Evolutionary conservation across 1,140 invertebrate genomes (phyloP).

Genomic region (Drosophila ercepeae): DNA sequence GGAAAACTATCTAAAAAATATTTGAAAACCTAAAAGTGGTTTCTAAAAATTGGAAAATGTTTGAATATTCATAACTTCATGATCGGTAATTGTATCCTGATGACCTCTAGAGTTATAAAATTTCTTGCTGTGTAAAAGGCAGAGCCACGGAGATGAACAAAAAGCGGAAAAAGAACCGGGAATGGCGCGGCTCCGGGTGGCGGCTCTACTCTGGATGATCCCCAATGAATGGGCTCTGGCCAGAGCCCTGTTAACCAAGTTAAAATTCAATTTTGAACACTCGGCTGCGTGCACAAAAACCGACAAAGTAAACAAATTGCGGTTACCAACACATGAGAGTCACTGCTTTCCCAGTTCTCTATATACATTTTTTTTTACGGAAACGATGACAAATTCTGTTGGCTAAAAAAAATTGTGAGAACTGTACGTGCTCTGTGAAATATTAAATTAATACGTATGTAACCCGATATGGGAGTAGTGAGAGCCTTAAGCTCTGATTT

Average conservation of each 20-base stretch:
- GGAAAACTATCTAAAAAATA: slow-evolving; percentile 1
- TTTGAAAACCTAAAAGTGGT: not conserved
- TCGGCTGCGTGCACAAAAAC: slow-evolving; percentile 72
- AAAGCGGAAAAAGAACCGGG: slow-evolving; percentile 35
- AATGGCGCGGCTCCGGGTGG: slow-evolving; percentile 8
- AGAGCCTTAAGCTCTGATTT: slow-evolving; percentile 40
- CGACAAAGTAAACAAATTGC: slow-evolving; percentile 75
- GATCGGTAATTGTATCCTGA: no score
- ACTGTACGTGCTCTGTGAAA: slow-evolving; percentile 40
- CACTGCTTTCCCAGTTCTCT: slow-evolving; percentile 4
- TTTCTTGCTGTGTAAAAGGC: slow-evolving; percentile 8
- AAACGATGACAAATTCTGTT: slow-evolving; percentile 44
- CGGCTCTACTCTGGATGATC: slow-evolving; percentile 25
- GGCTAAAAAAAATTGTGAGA: slow-evolving; percentile 6
- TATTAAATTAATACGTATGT: slow-evolving; percentile 72
- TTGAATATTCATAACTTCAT: no score
- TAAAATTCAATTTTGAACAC: slow-evolving; percentile 75
- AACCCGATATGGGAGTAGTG: slow-evolving; percentile 39
- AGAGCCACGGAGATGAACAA: slow-evolving; percentile 26
- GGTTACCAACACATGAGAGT: slow-evolving; percentile 69
- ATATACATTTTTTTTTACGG: slow-evolving; percentile 36
- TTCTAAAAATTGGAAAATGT: no score
- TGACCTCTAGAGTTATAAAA: no score
- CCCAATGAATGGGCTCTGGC: slow-evolving; percentile 47
- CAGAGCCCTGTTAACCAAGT: slow-evolving; percentile 66